phyloP scores from a whole-genome alignment of 2,888 invertebrate species.

The Ligdia adustata region DNA sequence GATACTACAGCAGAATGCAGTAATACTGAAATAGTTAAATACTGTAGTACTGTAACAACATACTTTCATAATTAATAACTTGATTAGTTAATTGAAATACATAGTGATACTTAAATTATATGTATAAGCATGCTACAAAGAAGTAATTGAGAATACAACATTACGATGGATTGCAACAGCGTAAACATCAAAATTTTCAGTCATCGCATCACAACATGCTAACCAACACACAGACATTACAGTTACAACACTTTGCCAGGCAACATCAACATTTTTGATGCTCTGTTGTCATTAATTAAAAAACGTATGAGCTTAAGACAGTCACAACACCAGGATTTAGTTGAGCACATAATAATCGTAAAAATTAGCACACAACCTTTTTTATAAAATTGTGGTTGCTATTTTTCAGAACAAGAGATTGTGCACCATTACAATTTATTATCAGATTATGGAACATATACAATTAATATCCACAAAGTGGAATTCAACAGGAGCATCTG shows the following conservation, averaged over 20 bases:
- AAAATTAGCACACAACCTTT: too few relatives aligned
- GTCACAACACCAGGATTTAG: slow-evolving; percentile 33
- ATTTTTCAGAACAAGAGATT: slow-evolving; percentile 45
- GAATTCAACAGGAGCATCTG: slow-evolving; percentile 36
- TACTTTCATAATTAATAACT: too few relatives aligned
- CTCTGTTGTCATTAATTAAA: neutral
- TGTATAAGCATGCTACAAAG: slow-evolving; percentile 26
- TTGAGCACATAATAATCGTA: slow-evolving; percentile 28
- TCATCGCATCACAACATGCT: slow-evolving; percentile 18
- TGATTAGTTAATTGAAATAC: too few relatives aligned
- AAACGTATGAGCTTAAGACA: neutral
- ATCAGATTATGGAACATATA: too few relatives aligned
- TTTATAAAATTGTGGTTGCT: slow-evolving; percentile 29
- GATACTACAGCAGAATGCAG: too few relatives aligned
- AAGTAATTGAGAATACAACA: neutral
- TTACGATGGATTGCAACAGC: slow-evolving; percentile 25
- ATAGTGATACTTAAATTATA: neutral
- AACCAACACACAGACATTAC: slow-evolving; percentile 4
- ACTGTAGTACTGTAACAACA: neutral
- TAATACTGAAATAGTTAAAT: slow-evolving; percentile 3
- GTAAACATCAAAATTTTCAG: slow-evolving; percentile 27
- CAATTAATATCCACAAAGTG: slow-evolving; percentile 22
- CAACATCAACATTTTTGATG: slow-evolving; percentile 4
- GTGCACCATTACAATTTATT: slow-evolving; percentile 36
- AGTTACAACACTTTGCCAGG: slow-evolving; percentile 9